Percentiles rank a stretch among this genome's conserved stretches.
phyloP scores from a whole-genome alignment of 92 coral and sea anemone genomes.

The Epizoanthus fatuus region DNA sequence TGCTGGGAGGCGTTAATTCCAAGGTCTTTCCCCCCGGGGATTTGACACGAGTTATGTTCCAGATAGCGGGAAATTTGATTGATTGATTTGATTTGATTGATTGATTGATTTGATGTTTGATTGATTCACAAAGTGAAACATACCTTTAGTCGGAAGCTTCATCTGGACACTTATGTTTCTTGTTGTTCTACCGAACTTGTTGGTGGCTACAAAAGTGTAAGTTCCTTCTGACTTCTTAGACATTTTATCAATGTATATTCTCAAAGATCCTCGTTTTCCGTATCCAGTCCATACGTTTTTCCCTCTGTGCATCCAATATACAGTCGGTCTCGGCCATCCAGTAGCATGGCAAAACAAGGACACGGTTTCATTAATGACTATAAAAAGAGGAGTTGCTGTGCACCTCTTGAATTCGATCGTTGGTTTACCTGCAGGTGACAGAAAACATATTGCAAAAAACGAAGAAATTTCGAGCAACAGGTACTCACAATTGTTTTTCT shows the following conservation, averaged over 20 bases:
- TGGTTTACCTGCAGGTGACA: constrained; percentile 7
- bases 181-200: constrained; percentile 17
- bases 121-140: not conserved
- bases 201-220: constrained; percentile 14
- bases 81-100: too few relatives aligned
- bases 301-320: not conserved
- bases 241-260: constrained; percentile 1
- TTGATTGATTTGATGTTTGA: too few relatives aligned
- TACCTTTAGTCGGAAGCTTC: not conserved
- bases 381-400: not conserved
- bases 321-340: constrained; percentile 22
- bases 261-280: not conserved
- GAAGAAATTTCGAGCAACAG: too few relatives aligned
- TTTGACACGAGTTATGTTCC: too few relatives aligned
- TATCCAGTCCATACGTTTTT: not conserved
- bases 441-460: too few relatives aligned
- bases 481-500: too few relatives aligned
- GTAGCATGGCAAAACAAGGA: constrained; percentile 1
- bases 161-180: not conserved
- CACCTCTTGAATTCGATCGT: constrained; percentile 2
- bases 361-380: not conserved
- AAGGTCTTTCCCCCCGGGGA: constrained; percentile 32
- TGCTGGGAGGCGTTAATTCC: constrained; percentile 41
- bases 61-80: too few relatives aligned
- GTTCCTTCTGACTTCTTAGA: constrained; percentile 22